Evolutionary conservation across 2,888 invertebrate genomes (phyloP), one percentile per base, ranked within the genome.

Genomic region (Tetranychus truncatus): DNA sequence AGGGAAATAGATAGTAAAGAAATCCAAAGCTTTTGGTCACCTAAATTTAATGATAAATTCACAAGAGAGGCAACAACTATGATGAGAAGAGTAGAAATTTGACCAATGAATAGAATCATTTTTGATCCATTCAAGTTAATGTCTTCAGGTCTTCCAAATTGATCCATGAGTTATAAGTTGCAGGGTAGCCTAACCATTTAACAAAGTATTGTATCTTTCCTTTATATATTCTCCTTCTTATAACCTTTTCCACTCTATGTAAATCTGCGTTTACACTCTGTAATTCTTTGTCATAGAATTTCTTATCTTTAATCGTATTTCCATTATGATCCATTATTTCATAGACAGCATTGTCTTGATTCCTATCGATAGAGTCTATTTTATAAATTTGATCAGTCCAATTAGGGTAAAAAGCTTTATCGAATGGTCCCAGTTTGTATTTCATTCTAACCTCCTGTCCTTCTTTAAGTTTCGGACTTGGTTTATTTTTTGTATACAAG

Each of bases 341-440:
- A 21, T 24, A 21, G 1, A 71, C 21, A 7, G n/a, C 15, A 20
- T 11, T 71, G 0, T 18, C 15, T 5, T n/a, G 7, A 6, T 11
- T 6, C 1, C 6, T 6, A 15, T 20, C 18, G 0, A 71, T 7
- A 6, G 5, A 6, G 5, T 71, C 11, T 5, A 73, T 45, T 73
- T n/a, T 34, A 18, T 11, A 44, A 1, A 21, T 44, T 20, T 73
- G 6, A 34, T 73, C 73, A 1, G 73, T 73, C 73, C 73, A 73
- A n/a, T 73, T 72, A 11, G 72, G 72, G 45, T 72, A 72, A 3
- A 24, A 72, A 5, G 72, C 15, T 45, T 45, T 18, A 45, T 9
- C n/a, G 1, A 11, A 34, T 45, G 20, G 18, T 11, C 4, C 2
- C 1, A 21, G 21, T 21, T 21, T 21, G 21, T 21, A 21, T 21